phyloP scores from a whole-genome alignment of 2,113 vertebrate species.

The Neodon shergylaensis region DNA sequence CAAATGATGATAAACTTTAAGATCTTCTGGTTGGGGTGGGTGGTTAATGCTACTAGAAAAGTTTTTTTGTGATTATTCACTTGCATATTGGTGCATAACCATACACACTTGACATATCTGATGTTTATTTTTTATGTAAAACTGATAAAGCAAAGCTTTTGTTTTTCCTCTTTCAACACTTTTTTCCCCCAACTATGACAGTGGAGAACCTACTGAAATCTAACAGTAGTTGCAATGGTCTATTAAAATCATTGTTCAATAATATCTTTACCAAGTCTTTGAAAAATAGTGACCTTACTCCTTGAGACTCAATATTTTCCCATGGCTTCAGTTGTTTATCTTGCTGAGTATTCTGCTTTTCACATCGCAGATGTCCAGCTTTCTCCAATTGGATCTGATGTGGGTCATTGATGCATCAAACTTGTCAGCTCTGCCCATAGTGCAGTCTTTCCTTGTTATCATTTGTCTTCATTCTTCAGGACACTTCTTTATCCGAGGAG shows the following conservation, averaged over 20 bases:
- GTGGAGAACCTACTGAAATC: neutral
- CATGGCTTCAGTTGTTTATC: conserved; percentile 5
- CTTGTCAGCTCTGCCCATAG: conserved; percentile 62
- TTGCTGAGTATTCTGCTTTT: conserved; percentile 15
- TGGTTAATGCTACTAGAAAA: neutral
- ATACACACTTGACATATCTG: neutral
- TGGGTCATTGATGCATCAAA: neutral
- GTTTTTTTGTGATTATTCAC: neutral
- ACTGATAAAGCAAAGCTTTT: neutral
- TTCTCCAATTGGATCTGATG: conserved; percentile 52
- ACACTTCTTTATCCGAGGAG: conserved; percentile 65
- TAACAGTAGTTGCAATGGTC: neutral
- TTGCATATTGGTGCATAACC: neutral
- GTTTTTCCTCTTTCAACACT: neutral
- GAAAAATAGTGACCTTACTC: neutral
- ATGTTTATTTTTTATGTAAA: neutral
- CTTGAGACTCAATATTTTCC: neutral
- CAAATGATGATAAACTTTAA: neutral
- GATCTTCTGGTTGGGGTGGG: neutral
- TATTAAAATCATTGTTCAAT: neutral
- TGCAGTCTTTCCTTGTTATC: conserved; percentile 43
- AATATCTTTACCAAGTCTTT: neutral
- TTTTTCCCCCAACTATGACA: neutral
- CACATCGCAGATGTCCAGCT: neutral
- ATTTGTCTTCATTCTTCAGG: conserved; percentile 80